Evolutionary conservation across 2,113 vertebrate species (phyloP), one percentile per base, ranked within the genome.

Genomic region (Pitta sordida): DNA sequence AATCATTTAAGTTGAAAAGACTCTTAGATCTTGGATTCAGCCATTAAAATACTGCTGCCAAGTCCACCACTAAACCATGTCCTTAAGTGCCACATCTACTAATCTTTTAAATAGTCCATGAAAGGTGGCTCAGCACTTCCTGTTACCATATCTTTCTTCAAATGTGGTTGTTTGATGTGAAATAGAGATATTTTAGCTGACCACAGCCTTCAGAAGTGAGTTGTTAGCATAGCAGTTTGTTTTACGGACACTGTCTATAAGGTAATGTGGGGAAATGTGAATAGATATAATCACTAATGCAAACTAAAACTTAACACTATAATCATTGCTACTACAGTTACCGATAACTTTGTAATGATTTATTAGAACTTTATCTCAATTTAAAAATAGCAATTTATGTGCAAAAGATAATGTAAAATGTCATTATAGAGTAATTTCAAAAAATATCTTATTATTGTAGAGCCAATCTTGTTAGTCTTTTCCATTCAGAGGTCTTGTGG

Each of bases 321-420:
- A 81, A 63, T 84, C 39, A 56, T 56, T 75, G 37, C 49, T 94
- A 36, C 51, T 44, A 9, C 3, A 7, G 60, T 81, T 92, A 86
- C 56, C 0, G 1, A 19, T 89, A 92, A 89, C 65, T 82, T 36
- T 65, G 41, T 75, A 68, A 78, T 39, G 43, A 79, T 90, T 91
- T 95, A 77, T 84, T 82, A 49, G 27, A 86, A 12, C 36, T 86
- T 88, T 91, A 41, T 71, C 37, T 18, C 49, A 78, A 36, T 92
- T 70, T 84, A 69, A 95, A 92, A 79, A 75, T 64, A 59, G 22
- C 76, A 92, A 86, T 93, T 86, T 84, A 68, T 82, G 76, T 89
- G 44, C 48, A 89, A 91, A 92, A 89, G 49, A 82, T 69, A 89
- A 89, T 69, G 37, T 83, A 75, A 88, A 95, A 69, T 75, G 89